Conservation (phyloP, 2,113 vertebrate genomes). For the Pandion haliaetus region DNA sequence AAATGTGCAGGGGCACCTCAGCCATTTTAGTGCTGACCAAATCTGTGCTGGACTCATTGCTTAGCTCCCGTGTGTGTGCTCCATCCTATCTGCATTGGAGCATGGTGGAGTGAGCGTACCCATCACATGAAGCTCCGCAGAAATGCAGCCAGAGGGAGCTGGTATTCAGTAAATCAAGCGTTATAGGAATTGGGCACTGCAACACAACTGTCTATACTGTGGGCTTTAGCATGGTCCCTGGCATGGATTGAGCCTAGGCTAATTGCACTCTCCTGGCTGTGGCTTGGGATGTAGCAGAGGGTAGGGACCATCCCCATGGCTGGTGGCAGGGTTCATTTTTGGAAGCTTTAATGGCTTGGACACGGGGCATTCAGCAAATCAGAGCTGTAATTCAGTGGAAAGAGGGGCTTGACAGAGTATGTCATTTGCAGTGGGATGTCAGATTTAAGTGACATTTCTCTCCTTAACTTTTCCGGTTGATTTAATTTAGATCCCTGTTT, state of each 20-base stretch:
- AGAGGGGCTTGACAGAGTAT: neutral
- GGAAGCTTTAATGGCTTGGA: neutral
- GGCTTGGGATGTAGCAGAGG: neutral
- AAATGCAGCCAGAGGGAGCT: constrained; percentile 47
- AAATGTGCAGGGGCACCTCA: neutral
- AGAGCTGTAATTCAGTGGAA: neutral
- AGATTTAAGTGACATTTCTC: neutral
- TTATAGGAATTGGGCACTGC: neutral
- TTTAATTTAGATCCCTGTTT: neutral
- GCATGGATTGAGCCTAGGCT: neutral
- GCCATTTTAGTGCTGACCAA: neutral
- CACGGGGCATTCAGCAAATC: neutral
- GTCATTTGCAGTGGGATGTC: accelerated
- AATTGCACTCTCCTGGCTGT: neutral
- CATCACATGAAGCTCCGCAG: neutral
- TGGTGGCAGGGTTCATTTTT: neutral
- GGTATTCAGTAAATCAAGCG: neutral
- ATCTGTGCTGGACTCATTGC: accelerated
- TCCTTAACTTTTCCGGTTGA: neutral
- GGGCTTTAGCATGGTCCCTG: neutral
- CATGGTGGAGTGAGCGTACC: neutral
- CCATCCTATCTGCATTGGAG: neutral
- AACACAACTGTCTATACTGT: neutral
- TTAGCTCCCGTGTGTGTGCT: neutral
- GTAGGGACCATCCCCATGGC: neutral